Evolutionary conservation across 2,797 vertebrate species (phyloP).

Genomic region (Limnodromus scolopaceus): DNA sequence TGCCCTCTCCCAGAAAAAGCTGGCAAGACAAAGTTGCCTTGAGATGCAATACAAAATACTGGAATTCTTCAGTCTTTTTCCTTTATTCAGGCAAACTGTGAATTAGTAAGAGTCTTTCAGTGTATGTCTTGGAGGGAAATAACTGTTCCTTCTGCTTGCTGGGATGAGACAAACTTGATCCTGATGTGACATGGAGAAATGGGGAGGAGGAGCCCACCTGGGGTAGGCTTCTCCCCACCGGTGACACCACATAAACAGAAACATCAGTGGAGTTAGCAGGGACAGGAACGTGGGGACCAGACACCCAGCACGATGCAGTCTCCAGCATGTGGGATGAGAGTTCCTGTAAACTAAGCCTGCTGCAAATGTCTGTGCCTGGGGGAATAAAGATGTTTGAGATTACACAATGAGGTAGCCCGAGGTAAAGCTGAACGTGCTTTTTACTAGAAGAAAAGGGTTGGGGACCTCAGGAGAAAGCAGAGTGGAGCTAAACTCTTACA

Average conservation of each 20-base stretch:
- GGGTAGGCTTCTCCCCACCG: not conserved
- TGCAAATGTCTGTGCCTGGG: fast-evolving
- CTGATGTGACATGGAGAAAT: not conserved
- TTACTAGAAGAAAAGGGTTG: not conserved
- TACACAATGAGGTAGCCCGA: not conserved
- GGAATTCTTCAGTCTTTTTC: not conserved
- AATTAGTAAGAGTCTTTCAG: not conserved
- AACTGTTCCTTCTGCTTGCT: not conserved
- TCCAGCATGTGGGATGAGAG: not conserved
- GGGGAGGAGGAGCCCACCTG: not conserved
- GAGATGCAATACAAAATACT: not conserved
- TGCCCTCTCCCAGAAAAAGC: not conserved
- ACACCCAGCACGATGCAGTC: fast-evolving
- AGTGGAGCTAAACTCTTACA: not conserved
- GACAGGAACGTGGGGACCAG: fast-evolving
- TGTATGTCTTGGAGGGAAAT: not conserved
- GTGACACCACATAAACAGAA: not conserved
- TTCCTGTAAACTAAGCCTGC: not conserved
- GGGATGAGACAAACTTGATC: not conserved
- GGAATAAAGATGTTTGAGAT: not conserved
- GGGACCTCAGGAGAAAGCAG: not conserved
- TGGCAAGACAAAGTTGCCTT: not conserved
- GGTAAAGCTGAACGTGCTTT: not conserved
- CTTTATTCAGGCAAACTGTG: not conserved
- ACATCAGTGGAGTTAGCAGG: fast-evolving